phyloP scores from a whole-genome alignment of 2,888 invertebrate species.

The Pherbina coryleti region DNA sequence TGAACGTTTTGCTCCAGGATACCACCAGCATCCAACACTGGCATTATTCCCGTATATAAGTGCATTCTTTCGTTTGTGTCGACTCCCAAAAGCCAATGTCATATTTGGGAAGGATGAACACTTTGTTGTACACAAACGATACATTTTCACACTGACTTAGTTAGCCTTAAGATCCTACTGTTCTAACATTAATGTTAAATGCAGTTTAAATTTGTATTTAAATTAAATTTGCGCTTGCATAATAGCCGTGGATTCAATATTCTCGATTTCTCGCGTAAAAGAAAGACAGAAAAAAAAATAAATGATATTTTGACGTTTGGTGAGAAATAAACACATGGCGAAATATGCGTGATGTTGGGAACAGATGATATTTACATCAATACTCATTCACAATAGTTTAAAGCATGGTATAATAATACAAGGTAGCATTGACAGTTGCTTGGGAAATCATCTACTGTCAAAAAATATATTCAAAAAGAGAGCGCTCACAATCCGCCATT shows the following conservation, averaged over 20 bases:
- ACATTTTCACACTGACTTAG: constrained; percentile 54
- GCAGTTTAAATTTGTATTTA: constrained; percentile 45
- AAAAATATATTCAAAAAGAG: too few species aligned
- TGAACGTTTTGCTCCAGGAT: neutral
- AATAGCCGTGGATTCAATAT: constrained; percentile 46
- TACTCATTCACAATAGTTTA: neutral
- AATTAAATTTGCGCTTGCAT: constrained; percentile 58
- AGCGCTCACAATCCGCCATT: too few species aligned
- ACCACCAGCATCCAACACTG: neutral
- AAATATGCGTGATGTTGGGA: constrained; percentile 21
- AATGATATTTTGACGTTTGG: constrained; percentile 32
- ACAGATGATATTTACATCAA: neutral
- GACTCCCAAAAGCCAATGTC: constrained; percentile 49
- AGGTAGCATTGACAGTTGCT: too few species aligned
- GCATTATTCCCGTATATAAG: neutral
- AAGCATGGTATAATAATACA: too few species aligned
- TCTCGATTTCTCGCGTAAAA: constrained; percentile 7
- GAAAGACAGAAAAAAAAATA: constrained; percentile 40
- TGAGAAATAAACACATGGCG: constrained; percentile 42
- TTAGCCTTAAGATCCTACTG: neutral
- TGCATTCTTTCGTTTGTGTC: constrained; percentile 46
- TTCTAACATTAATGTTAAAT: neutral
- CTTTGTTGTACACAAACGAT: constrained; percentile 61
- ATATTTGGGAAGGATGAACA: constrained; percentile 56
- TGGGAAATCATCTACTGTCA: too few species aligned